Evolutionary conservation across 1,140 invertebrate species (phyloP), one percentile per base, ranked within the genome.

Genomic region (Dendroctonus ponderosae): DNA sequence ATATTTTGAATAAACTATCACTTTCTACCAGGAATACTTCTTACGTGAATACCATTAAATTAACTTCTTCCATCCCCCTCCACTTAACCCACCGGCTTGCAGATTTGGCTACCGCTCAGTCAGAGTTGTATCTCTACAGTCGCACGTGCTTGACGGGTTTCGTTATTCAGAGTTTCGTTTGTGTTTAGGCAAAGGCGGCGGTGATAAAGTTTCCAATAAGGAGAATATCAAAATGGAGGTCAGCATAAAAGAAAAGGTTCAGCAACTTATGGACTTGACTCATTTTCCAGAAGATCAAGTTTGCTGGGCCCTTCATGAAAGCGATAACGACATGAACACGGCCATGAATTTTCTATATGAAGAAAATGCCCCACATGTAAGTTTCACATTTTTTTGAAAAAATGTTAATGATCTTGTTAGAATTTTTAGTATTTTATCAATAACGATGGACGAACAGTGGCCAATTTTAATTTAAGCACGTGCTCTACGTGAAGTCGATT

Each of bases 321-420:
- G 88, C 71, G 89, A 92, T 76, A 86, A 90, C 74, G 90, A 93
- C 78, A 78, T 90, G 65, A 84, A 87, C 71, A 81, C 85, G 70
- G 92, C 93, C 54, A 85, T 88, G 49, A 86, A 88, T 68, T 87
- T 89, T 82, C 82, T 93, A 38, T 80, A 91, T n/a, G 91, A 93
- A 73, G 86, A 87, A 60, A 81, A 83, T 76, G n/a, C n/a, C n/a
- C n/a, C n/a, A n/a, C n/a, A n/a, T n/a, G 85, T 85, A 77, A 74
- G 75, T 77, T 50, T 56, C 26, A 26, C 26, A 37, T 40, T 56
- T 56, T 40, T 38, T 52, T 52, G 50, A 9, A 52, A 46, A 46
- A n/a, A 7, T 48, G 0, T 7, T 6, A 48, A 48, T 8, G 5
- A n/a, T 48, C 14, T 48, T 48, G 11, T 6, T n/a, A 6, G 5